Percentiles rank a stretch among this genome's conserved stretches.
Evolutionary conservation across 2,113 vertebrate genomes (phyloP).

Genomic region (Oreochromis tanganicae): DNA sequence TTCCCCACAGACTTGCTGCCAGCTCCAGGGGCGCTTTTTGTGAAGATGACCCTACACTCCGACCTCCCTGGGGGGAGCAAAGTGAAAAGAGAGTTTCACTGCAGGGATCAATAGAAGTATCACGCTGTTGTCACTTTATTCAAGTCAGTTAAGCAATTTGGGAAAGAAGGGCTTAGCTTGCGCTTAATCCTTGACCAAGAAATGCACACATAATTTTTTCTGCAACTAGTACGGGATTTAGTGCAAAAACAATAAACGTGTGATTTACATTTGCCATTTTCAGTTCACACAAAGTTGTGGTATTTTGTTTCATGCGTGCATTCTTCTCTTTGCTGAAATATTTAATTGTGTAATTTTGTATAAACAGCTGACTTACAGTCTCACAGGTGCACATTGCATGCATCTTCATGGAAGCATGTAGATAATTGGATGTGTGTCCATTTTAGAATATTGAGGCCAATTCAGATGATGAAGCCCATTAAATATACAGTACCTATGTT

Average conservation of each 20-base stretch:
- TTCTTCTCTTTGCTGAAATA: neutral
- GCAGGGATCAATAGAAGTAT: slow-evolving; percentile 34
- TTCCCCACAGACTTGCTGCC: slow-evolving; percentile 29
- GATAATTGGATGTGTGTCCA: neutral
- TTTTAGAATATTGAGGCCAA: neutral
- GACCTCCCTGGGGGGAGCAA: slow-evolving; percentile 27
- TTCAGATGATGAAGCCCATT: slow-evolving; percentile 5
- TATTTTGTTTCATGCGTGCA: neutral
- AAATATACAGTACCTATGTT: neutral
- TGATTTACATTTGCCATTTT: neutral
- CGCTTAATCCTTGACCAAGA: slow-evolving; percentile 14
- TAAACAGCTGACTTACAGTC: neutral
- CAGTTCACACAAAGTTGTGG: neutral
- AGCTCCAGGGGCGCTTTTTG: slow-evolving; percentile 14
- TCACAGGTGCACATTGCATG: neutral
- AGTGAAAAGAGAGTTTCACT: slow-evolving; percentile 43
- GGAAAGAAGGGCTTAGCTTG: neutral
- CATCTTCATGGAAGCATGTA: neutral
- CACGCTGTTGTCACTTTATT: slow-evolving; percentile 10
- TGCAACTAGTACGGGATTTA: neutral
- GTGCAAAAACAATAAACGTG: neutral
- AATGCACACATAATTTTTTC: neutral
- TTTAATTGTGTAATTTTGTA: neutral
- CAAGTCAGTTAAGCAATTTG: slow-evolving; percentile 2
- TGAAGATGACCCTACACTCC: slow-evolving; percentile 44